Percentiles rank a stretch among this genome's conserved stretches.
phyloP scores from a whole-genome alignment of 2,113 vertebrate species.

The Takifugu bimaculatus region DNA sequence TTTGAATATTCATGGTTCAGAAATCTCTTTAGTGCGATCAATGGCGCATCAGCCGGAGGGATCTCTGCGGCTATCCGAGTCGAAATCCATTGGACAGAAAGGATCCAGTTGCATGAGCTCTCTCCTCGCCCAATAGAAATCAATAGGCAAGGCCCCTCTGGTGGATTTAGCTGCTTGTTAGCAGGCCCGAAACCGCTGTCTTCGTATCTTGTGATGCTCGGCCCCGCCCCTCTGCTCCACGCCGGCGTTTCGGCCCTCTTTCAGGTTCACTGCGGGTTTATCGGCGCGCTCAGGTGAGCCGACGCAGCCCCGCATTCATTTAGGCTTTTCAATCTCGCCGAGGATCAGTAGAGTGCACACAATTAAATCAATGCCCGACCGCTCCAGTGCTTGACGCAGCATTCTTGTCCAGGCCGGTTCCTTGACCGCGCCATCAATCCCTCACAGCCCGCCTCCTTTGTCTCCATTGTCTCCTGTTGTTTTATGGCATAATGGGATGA shows the following conservation, averaged over 20 bases:
- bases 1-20: slow-evolving; percentile 65
- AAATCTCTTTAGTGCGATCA: slow-evolving; percentile 45
- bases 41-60: slow-evolving; percentile 47
- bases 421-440: slow-evolving; percentile 54
- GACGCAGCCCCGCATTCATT: slow-evolving; percentile 55
- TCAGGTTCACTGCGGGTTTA: slow-evolving; percentile 55
- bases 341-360: slow-evolving; percentile 59
- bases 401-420: slow-evolving; percentile 63
- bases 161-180: slow-evolving; percentile 67
- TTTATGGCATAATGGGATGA: slow-evolving; percentile 22
- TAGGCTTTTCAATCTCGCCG: slow-evolving; percentile 64
- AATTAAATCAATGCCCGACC: slow-evolving; percentile 68
- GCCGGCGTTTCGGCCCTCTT: slow-evolving; percentile 30
- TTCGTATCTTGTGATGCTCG: slow-evolving; percentile 26
- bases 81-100: slow-evolving; percentile 56
- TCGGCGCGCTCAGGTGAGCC: slow-evolving; percentile 58
- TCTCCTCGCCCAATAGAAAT: slow-evolving; percentile 39
- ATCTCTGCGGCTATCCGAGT: slow-evolving; percentile 49
- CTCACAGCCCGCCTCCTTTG: slow-evolving; percentile 42
- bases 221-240: neutral
- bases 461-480: slow-evolving; percentile 18
- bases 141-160: slow-evolving; percentile 42
- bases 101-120: slow-evolving; percentile 58
- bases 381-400: slow-evolving; percentile 66
- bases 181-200: slow-evolving; percentile 57